phyloP scores from a whole-genome alignment of 2,113 vertebrate genomes.

The Pelecanus crispus region DNA sequence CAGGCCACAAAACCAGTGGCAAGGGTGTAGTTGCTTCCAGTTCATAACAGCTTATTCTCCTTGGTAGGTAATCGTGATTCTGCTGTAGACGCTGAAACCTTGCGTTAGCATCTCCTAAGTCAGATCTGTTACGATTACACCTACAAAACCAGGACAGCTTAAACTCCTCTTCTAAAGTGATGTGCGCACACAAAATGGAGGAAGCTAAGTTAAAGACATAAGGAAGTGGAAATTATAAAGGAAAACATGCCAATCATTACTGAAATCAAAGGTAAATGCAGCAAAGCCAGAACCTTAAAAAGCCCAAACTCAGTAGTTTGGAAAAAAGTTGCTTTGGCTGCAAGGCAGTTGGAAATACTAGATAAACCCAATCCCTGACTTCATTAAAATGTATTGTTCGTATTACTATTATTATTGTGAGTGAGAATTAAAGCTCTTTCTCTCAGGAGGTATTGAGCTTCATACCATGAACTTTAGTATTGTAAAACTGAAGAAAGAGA shows the following conservation, averaged over 20 bases:
- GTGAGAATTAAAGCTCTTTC: background rate
- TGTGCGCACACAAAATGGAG: fast-evolving
- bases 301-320: background rate
- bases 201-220: background rate
- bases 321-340: background rate
- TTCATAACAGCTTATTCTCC: background rate
- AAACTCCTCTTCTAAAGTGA: background rate
- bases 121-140: background rate
- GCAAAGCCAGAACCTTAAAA: background rate
- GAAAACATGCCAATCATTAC: background rate
- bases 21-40: background rate
- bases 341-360: background rate
- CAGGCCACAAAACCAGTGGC: background rate
- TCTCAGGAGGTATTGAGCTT: background rate
- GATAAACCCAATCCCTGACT: background rate
- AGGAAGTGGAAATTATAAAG: background rate
- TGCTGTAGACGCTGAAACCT: background rate
- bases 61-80: background rate
- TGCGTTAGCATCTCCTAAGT: background rate
- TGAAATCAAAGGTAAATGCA: background rate
- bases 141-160: background rate
- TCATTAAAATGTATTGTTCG: background rate
- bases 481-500: background rate
- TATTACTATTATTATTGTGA: background rate
- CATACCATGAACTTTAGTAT: background rate